These are phyloP conservation scores for Eristalis tenax DNA, from an alignment of 2,888 invertebrate species.

Conservation along the genomic window DNA sequence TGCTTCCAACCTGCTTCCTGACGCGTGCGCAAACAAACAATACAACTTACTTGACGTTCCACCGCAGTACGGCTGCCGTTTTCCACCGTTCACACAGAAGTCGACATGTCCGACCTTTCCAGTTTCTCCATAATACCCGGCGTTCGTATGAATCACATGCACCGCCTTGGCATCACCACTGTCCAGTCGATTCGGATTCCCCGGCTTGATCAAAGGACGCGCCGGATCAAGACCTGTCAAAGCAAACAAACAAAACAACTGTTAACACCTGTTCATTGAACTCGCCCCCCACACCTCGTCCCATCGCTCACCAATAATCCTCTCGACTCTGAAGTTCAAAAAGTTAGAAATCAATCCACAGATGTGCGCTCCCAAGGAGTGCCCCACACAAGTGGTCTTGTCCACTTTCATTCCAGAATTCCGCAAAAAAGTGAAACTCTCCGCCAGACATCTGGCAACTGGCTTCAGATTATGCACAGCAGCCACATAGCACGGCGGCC, in stretches of 20 bases:
- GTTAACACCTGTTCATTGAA: background rate
- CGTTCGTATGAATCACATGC: constrained; percentile 90
- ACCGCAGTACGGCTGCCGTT: constrained; percentile 88
- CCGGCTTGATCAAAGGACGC: constrained; percentile 86
- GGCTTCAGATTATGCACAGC: constrained; percentile 89
- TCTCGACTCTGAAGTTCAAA: constrained; percentile 87
- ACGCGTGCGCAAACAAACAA: background rate
- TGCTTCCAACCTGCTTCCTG: no score
- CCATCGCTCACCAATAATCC: constrained; percentile 85
- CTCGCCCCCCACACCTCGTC: background rate
- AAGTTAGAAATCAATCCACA: constrained; percentile 89
- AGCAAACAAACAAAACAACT: background rate
- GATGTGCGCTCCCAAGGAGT: constrained; percentile 89
- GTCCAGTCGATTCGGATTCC: constrained; percentile 85
- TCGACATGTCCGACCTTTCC: constrained; percentile 89
- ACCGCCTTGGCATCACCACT: constrained; percentile 90
- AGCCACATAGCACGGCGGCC: constrained; percentile 88
- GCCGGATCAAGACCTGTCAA: constrained; percentile 87
- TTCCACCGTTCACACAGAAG: constrained; percentile 91
- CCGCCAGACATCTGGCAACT: constrained; percentile 87
- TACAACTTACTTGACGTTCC: constrained; percentile 85
- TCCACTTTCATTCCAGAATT: constrained; percentile 86
- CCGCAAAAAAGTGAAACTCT: constrained; percentile 85
- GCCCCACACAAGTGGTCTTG: constrained; percentile 88
- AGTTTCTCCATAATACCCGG: constrained; percentile 89